Conservation (phyloP, 2,888 invertebrate species). For the Nesidiocoris tenuis region DNA sequence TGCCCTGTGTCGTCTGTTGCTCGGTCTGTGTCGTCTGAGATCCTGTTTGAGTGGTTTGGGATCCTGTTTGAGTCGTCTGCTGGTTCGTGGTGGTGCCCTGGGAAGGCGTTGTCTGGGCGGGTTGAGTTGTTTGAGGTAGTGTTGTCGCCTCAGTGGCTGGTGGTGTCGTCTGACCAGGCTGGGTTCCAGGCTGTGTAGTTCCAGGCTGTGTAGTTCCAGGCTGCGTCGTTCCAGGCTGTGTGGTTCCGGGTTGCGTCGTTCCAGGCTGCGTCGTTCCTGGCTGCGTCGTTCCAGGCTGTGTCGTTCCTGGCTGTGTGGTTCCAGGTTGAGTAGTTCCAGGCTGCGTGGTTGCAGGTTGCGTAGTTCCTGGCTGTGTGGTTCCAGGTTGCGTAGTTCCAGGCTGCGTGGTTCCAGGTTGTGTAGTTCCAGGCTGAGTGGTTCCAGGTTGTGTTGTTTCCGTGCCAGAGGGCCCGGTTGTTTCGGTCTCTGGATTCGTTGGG, state of each 20-base stretch:
- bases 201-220: slow-evolving; percentile 37
- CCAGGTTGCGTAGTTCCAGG: slow-evolving; percentile 38
- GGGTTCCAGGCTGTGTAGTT: slow-evolving; percentile 16
- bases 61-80: slow-evolving; percentile 35
- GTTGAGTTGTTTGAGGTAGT: neutral
- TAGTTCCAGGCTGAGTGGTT: slow-evolving; percentile 38
- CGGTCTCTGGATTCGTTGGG: slow-evolving; percentile 47
- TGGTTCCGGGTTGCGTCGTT: slow-evolving; percentile 42
- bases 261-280: slow-evolving; percentile 39
- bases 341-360: slow-evolving; percentile 37
- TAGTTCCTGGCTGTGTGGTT: slow-evolving; percentile 37
- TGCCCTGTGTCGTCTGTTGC: slow-evolving; percentile 24
- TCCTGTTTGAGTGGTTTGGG: slow-evolving; percentile 43
- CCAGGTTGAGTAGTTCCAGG: slow-evolving; percentile 43
- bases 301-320: slow-evolving; percentile 1
- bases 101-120: slow-evolving; percentile 2
- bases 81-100: slow-evolving; percentile 38
- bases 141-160: too few species aligned
- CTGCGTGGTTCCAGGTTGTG: slow-evolving; percentile 37
- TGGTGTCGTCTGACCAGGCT: slow-evolving; percentile 22
- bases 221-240: slow-evolving; percentile 36
- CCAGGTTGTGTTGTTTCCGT: slow-evolving; percentile 32
- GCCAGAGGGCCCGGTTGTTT: slow-evolving; percentile 19
- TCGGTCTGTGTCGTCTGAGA: slow-evolving; percentile 16
- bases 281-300: neutral